phyloP scores from a whole-genome alignment of 1,140 invertebrate genomes.

The Steinernema feltiae region DNA sequence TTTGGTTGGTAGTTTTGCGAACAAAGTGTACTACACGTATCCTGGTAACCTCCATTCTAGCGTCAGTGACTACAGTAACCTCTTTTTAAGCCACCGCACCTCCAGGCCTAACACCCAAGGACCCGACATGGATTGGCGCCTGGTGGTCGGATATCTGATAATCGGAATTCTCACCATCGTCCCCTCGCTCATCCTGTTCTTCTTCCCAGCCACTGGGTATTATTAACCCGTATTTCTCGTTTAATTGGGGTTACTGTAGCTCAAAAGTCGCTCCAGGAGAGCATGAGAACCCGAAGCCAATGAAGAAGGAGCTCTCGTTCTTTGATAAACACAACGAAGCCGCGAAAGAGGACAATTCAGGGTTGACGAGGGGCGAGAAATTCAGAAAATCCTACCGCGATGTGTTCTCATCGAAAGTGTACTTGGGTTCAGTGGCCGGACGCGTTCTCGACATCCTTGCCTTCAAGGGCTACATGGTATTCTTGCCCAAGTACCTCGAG shows the following conservation, averaged over 20 bases:
- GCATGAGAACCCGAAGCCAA: constrained; percentile 19
- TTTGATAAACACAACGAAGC: constrained; percentile 50
- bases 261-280: constrained; percentile 14
- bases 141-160: constrained; percentile 56
- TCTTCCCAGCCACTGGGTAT: constrained; percentile 40
- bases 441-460: constrained; percentile 52
- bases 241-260: background rate
- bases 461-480: constrained; percentile 56
- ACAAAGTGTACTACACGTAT: constrained; percentile 50
- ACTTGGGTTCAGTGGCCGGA: constrained; percentile 46
- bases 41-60: background rate
- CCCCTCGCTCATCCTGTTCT: constrained; percentile 46
- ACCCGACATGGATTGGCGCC: constrained; percentile 54
- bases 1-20: constrained; percentile 49
- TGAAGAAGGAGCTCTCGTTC: constrained; percentile 34
- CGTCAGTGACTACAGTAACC: background rate
- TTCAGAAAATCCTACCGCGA: constrained; percentile 34
- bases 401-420: constrained; percentile 47
- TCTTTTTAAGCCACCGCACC: constrained; percentile 32
- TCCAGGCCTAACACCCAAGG: constrained; percentile 40
- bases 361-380: constrained; percentile 31
- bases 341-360: constrained; percentile 26
- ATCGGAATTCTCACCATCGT: constrained; percentile 40
- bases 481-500: constrained; percentile 56
- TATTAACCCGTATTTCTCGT: background rate